Conservation (phyloP, 1,140 invertebrate genomes). For the Drosophila pseudoananassae region DNA sequence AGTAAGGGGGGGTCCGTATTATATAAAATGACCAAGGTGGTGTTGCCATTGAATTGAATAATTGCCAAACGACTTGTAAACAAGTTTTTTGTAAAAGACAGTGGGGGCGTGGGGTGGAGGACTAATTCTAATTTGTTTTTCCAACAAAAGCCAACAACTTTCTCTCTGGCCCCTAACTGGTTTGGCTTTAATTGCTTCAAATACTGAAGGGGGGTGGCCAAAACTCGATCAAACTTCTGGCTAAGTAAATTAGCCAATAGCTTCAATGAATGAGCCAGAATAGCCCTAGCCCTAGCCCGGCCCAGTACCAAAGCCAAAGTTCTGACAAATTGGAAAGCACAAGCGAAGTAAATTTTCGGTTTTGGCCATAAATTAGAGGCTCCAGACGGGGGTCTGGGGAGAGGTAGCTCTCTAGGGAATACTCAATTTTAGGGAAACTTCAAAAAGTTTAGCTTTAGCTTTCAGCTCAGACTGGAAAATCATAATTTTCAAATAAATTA, state of each 20-base stretch:
- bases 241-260: conserved; percentile 45
- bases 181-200: conserved; percentile 31
- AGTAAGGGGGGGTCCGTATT: conserved; percentile 28
- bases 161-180: conserved; percentile 1
- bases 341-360: background rate
- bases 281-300: conserved; percentile 9
- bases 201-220: background rate
- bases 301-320: too few species aligned
- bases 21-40: conserved; percentile 51
- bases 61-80: conserved; percentile 76
- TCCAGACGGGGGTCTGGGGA: background rate
- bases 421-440: conserved; percentile 15
- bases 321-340: too few species aligned
- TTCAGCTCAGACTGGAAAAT: conserved; percentile 1
- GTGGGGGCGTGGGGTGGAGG: background rate
- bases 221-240: conserved; percentile 27
- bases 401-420: conserved; percentile 16
- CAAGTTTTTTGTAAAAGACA: too few species aligned
- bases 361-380: conserved; percentile 20
- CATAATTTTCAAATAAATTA: conserved; percentile 36
- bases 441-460: conserved; percentile 7
- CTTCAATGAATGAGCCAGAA: background rate
- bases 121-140: conserved; percentile 68
- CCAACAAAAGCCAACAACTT: background rate
- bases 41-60: conserved; percentile 65